These are phyloP conservation scores for Zonitis immaculata DNA, from an alignment of 2,888 invertebrate genomes.

Conservation along the genomic window DNA sequence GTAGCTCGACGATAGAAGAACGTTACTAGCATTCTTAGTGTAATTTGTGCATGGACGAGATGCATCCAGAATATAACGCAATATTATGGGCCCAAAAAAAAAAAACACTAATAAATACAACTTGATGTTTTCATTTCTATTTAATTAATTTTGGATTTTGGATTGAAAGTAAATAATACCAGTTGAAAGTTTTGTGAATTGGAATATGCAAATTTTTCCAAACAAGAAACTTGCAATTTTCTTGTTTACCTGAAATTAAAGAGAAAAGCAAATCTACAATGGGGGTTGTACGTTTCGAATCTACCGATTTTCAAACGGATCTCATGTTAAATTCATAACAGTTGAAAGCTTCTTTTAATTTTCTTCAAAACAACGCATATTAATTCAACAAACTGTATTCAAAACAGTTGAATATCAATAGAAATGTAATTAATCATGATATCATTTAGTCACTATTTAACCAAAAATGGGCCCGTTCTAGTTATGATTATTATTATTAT, in stretches of 20 bases:
- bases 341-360: background rate
- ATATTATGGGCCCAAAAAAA: no score
- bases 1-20: conserved; percentile 23
- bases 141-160: background rate
- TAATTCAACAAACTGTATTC: background rate
- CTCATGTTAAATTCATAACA: background rate
- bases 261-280: background rate
- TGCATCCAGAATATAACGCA: conserved; percentile 20
- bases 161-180: background rate
- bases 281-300: background rate
- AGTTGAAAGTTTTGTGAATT: background rate
- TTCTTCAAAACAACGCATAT: background rate
- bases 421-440: no score
- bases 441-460: no score
- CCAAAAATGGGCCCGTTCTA: no score
- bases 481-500: no score
- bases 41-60: conserved; percentile 27
- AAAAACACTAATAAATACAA: no score
- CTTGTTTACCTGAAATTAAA: background rate
- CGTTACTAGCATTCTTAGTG: conserved; percentile 29
- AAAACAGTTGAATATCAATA: no score
- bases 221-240: background rate
- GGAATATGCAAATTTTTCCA: background rate
- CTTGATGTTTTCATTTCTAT: no score
- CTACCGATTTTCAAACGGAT: background rate